Percentiles rank a stretch among this genome's conserved stretches.
phyloP scores from a whole-genome alignment of 2,888 invertebrate species.

The Cryptocephalus moraei region DNA sequence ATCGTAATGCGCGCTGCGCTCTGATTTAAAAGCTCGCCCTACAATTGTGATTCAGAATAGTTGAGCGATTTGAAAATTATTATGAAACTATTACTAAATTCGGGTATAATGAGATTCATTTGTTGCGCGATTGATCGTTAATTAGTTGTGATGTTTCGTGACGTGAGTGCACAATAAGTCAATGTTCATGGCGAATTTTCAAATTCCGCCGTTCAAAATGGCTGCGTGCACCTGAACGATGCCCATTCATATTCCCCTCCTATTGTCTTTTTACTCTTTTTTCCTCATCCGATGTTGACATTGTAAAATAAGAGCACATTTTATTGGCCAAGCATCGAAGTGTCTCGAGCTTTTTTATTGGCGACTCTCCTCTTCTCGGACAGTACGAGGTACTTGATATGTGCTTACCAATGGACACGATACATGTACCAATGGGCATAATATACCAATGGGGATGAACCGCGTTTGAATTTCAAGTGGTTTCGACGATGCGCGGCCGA shows the following conservation, averaged over 20 bases:
- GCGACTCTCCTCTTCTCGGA: neutral
- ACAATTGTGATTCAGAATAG: no score
- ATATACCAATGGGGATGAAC: slow-evolving; percentile 2
- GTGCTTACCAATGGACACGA: slow-evolving; percentile 7
- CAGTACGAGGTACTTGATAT: slow-evolving; percentile 6
- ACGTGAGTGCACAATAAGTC: no score
- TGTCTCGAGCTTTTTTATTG: slow-evolving; percentile 9
- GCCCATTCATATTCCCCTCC: slow-evolving; percentile 18
- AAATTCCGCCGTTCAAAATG: slow-evolving; percentile 22
- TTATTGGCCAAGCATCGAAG: slow-evolving; percentile 17
- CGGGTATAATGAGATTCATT: no score
- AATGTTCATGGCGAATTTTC: slow-evolving; percentile 10
- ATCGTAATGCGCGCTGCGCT: no score
- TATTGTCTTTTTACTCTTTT: slow-evolving; percentile 11
- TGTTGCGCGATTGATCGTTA: no score
- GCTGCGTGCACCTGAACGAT: slow-evolving; percentile 17
- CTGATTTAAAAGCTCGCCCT: no score
- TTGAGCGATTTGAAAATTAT: no score
- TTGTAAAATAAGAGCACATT: slow-evolving; percentile 19
- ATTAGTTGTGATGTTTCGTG: no score
- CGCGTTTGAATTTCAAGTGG: slow-evolving; percentile 1
- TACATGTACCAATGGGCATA: no score
- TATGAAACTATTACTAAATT: no score
- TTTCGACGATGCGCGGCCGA: no score
- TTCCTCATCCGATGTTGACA: slow-evolving; percentile 12